Percentiles rank a stretch among this genome's conserved stretches.
These are phyloP conservation scores for Eristalis arbustorum DNA, from an alignment of 2,888 invertebrate species.

Conservation along the genomic window DNA sequence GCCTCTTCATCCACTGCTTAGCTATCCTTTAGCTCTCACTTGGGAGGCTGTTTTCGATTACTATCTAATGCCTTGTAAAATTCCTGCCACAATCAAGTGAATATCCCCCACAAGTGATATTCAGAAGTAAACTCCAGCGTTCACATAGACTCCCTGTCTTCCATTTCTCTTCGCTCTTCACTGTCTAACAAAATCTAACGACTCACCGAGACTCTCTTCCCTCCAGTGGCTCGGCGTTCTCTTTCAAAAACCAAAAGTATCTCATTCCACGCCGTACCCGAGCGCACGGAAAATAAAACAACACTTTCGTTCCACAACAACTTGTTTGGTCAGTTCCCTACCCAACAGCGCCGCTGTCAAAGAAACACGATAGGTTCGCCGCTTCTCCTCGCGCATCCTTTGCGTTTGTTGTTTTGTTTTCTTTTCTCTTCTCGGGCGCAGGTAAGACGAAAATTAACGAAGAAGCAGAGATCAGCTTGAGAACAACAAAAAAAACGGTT, in stretches of 20 bases:
- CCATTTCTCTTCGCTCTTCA: neutral
- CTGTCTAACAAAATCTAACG: neutral
- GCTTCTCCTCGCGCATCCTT: conserved; percentile 1
- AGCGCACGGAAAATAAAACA: conserved; percentile 45
- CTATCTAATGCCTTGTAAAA: too few relatives aligned
- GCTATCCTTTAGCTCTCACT: too few relatives aligned
- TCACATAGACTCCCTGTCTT: neutral
- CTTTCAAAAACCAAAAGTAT: neutral
- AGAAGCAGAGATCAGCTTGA: conserved; percentile 13
- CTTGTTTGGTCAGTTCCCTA: conserved; percentile 63
- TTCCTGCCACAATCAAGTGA: too few relatives aligned
- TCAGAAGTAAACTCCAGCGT: neutral
- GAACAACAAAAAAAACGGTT: neutral
- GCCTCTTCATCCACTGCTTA: too few relatives aligned
- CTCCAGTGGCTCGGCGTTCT: neutral
- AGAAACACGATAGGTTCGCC: conserved; percentile 34
- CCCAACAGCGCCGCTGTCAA: neutral
- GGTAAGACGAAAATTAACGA: conserved; percentile 6
- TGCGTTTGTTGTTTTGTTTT: too few relatives aligned
- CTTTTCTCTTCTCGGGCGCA: neutral
- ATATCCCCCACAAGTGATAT: too few relatives aligned
- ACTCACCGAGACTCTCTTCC: conserved; percentile 2
- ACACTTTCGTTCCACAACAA: conserved; percentile 64
- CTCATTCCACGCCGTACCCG: neutral
- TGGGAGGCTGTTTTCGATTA: too few relatives aligned